These are phyloP conservation scores for Pseudochaenichthys georgianus DNA, from an alignment of 2,797 vertebrate species.

Conservation along the genomic window DNA sequence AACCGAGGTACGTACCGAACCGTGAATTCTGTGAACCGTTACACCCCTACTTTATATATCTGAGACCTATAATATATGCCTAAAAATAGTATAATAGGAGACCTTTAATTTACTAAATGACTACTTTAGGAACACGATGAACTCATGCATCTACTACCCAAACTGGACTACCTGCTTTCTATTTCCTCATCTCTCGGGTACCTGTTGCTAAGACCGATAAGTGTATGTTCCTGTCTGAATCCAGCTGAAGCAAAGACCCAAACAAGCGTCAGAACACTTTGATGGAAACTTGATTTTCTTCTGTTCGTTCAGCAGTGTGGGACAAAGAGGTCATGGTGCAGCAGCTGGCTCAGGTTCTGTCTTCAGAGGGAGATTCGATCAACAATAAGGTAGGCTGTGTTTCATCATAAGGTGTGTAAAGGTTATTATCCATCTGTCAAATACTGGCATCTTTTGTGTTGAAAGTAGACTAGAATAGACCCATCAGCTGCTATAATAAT, in stretches of 20 bases:
- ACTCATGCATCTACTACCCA: neutral
- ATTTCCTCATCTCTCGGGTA: neutral
- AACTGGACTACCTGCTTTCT: neutral
- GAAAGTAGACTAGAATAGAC: neutral
- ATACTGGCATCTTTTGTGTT: neutral
- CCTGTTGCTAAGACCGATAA: neutral
- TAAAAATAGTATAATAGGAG: no score
- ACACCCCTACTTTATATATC: no score
- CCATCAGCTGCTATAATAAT: no score
- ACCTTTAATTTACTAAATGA: neutral
- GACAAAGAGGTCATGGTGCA: conserved; percentile 85
- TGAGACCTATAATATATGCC: no score
- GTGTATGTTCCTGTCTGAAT: neutral
- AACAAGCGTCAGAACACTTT: neutral
- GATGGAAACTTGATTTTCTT: neutral
- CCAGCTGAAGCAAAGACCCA: neutral
- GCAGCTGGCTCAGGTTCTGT: conserved; percentile 85
- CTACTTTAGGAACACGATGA: neutral
- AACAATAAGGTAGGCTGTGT: conserved; percentile 74
- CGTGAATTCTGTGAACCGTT: no score
- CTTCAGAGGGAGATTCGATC: conserved; percentile 86
- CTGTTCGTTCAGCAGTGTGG: conserved; percentile 35
- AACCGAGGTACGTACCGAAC: no score
- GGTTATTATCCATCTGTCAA: neutral
- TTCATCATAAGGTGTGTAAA: neutral